These are phyloP conservation scores for Agrochola circellaris DNA, from an alignment of 2,888 invertebrate genomes.

Conservation along the genomic window DNA sequence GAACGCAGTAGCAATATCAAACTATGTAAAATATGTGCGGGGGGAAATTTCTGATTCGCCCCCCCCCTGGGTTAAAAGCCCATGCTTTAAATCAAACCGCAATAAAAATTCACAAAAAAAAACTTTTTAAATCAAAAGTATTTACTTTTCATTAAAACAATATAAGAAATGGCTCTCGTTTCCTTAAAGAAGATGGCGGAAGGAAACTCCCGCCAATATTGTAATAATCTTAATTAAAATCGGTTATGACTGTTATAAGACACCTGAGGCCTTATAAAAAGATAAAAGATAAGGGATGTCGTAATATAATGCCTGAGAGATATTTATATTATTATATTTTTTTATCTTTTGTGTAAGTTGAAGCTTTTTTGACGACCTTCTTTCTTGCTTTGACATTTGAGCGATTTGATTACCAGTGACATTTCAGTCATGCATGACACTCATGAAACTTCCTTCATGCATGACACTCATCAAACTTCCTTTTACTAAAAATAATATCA, in stretches of 20 bases:
- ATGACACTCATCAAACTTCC: background rate
- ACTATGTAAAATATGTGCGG: too few species aligned
- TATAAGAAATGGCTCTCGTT: background rate
- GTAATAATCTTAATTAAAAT: conserved; percentile 35
- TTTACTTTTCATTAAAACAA: background rate
- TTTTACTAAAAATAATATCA: background rate
- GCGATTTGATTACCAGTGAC: background rate
- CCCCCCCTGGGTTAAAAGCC: too few species aligned
- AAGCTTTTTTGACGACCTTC: background rate
- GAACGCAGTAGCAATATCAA: too few species aligned
- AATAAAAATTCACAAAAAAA: background rate
- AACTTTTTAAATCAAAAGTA: too few species aligned
- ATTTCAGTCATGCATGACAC: background rate
- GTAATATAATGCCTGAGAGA: background rate
- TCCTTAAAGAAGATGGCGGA: background rate
- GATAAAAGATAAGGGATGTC: conserved; percentile 2
- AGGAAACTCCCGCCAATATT: background rate
- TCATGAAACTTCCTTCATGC: background rate
- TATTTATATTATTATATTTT: background rate
- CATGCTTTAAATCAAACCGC: background rate
- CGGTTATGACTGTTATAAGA: conserved; percentile 5
- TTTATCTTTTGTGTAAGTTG: background rate
- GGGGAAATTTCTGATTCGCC: too few species aligned
- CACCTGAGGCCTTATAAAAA: conserved; percentile 13
- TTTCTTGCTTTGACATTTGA: conserved; percentile 3